A percentile compares a stretch with the other conserved stretches of the same genome.
Evolutionary conservation across 2,888 invertebrate species (phyloP).

Genomic region (Eupithecia abbreviata): DNA sequence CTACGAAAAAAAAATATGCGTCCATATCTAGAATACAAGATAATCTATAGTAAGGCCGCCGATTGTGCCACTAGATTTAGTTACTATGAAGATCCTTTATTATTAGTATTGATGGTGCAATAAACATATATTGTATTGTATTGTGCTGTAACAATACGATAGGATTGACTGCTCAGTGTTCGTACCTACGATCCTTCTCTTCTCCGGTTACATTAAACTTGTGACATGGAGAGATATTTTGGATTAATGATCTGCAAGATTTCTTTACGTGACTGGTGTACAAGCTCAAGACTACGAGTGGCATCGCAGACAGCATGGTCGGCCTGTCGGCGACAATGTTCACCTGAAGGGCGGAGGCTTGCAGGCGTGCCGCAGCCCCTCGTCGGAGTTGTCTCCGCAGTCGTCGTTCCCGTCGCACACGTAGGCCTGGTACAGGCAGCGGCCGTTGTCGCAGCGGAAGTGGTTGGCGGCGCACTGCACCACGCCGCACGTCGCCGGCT

Average conservation of each 20-base stretch:
- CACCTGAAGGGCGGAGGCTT: slow-evolving; percentile 88
- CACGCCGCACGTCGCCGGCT: slow-evolving; percentile 91
- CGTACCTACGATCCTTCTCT: background rate
- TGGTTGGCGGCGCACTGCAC: slow-evolving; percentile 90
- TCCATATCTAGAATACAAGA: too few relatives aligned
- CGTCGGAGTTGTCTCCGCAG: slow-evolving; percentile 95
- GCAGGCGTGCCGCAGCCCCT: slow-evolving; percentile 92
- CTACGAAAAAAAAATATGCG: too few relatives aligned
- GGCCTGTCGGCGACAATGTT: background rate
- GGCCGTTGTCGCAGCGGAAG: slow-evolving; percentile 92
- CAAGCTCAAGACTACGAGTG: background rate
- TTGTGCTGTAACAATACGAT: too few relatives aligned
- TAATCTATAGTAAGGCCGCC: too few relatives aligned
- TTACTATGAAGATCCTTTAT: too few relatives aligned
- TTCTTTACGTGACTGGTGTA: background rate
- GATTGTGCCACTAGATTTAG: too few relatives aligned
- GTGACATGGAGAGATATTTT: too few relatives aligned
- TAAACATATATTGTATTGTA: too few relatives aligned
- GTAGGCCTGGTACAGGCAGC: slow-evolving; percentile 95
- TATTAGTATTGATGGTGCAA: too few relatives aligned
- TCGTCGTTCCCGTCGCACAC: slow-evolving; percentile 97
- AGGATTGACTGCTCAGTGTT: background rate
- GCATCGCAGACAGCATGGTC: background rate
- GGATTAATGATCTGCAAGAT: background rate
- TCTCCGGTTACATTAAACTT: background rate